Base-by-base conservation (phyloP, 2,888 invertebrate genomes). In the Melinaea marsaeus region DNA sequence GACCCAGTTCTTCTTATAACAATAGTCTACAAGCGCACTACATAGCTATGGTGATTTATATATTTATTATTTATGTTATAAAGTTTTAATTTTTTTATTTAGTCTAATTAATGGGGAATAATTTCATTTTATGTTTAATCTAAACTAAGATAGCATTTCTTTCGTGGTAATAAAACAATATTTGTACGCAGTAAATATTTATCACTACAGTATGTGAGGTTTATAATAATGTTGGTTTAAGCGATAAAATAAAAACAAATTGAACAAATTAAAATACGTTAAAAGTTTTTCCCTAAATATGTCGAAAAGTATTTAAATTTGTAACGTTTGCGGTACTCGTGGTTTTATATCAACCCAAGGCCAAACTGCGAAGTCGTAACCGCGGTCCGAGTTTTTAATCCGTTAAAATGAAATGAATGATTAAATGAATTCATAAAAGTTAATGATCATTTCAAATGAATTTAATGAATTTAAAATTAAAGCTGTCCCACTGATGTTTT, bases 1-100 rank as follows among this genome's bases (percentile, higher is more conserved):
- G 57, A 47, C 51, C 63, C 61, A 67, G 59, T 67, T 60, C 58
- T 48, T 48, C 47, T 58, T 59, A 55, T 57, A 42, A 62, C 61
- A 51, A 32, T 51, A 32, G 51, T 51, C 51, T 51, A 51, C 32
- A 51, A 22, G 32, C 51, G 51, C 22, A 7, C 32, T 51, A 22
- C 9, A 22, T 22, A 32, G 51, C 51, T 9, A 32, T 7, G 32
- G 51, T 4, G 46, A n/a, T 7, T 7, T 51, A 32, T 32, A n/a
- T 51, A 32, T 32, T 7, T 32, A 32, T 32, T 51, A 6, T 9
- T 9, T 42, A 42, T 42, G 11, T 9, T 9, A 42, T 42, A 42
- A 42, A 42, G 9, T 42, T 42, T 1, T 42, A 42, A 9, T 9
- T 9, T 9, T 42, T 42, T 6, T 42, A 5, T 9, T 9, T 3